These are phyloP conservation scores for Falcunculus frontatus DNA, from an alignment of 2,113 vertebrate genomes.

Conservation along the genomic window DNA sequence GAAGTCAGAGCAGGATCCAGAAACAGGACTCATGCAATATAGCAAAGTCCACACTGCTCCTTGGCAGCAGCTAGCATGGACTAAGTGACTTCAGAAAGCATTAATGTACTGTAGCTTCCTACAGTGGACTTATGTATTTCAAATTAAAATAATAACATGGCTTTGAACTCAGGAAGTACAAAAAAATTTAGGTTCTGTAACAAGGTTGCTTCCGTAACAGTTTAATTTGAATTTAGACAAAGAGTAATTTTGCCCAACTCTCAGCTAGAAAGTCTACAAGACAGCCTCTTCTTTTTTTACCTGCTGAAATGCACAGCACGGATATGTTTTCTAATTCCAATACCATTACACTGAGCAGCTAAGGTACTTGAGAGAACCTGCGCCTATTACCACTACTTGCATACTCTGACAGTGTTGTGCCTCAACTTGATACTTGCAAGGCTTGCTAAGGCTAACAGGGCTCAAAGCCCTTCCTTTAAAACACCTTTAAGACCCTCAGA, in stretches of 20 bases:
- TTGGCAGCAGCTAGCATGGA: background rate
- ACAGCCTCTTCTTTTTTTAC: background rate
- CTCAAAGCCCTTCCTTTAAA: background rate
- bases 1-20: background rate
- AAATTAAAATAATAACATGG: background rate
- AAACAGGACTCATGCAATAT: background rate
- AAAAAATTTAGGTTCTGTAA: background rate
- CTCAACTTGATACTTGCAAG: background rate
- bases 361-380: background rate
- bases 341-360: background rate
- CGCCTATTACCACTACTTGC: background rate
- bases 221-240: background rate
- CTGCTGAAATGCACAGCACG: background rate
- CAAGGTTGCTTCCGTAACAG: background rate
- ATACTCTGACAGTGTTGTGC: background rate
- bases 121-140: rapidly evolving
- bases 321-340: background rate
- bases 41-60: background rate
- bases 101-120: background rate
- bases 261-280: background rate
- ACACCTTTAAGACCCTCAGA: background rate
- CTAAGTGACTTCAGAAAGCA: background rate
- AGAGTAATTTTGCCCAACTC: background rate
- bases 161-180: background rate
- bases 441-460: background rate